phyloP scores from a whole-genome alignment of 2,797 vertebrate species.

The Tokudaia tokunoshimensis region DNA sequence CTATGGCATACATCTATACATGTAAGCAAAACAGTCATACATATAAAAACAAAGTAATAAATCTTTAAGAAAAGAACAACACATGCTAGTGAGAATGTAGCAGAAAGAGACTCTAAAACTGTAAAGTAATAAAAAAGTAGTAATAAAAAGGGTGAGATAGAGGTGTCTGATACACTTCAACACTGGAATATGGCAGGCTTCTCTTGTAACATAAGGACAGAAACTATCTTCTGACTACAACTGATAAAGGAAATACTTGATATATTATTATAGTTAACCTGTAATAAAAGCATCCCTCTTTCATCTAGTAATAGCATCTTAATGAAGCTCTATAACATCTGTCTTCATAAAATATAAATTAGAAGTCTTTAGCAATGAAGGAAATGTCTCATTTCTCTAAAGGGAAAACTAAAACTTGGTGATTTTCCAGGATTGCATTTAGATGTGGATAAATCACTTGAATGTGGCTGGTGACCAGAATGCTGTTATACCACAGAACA shows the following conservation, averaged over 20 bases:
- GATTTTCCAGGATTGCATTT: conserved; percentile 13
- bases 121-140: neutral
- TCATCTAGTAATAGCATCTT: conserved; percentile 6
- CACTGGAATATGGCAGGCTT: neutral
- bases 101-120: neutral
- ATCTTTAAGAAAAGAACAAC: neutral
- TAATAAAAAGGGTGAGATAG: neutral
- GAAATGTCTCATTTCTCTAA: conserved; percentile 28
- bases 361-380: conserved; percentile 57
- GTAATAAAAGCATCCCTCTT: neutral
- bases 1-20: neutral
- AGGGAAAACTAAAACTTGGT: conserved; percentile 57
- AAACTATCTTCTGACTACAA: conserved; percentile 35
- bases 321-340: neutral
- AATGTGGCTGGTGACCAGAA: conserved; percentile 44
- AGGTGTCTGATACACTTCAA: conserved; percentile 11
- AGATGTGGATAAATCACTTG: conserved; percentile 37
- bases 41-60: neutral
- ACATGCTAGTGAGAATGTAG: neutral
- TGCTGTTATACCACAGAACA: conserved; percentile 51
- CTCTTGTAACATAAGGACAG: neutral
- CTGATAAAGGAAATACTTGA: neutral
- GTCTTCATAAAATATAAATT: conserved; percentile 53
- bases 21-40: neutral
- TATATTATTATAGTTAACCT: neutral